phyloP scores from a whole-genome alignment of 2,797 vertebrate genomes.

The Pangasius macronema region DNA sequence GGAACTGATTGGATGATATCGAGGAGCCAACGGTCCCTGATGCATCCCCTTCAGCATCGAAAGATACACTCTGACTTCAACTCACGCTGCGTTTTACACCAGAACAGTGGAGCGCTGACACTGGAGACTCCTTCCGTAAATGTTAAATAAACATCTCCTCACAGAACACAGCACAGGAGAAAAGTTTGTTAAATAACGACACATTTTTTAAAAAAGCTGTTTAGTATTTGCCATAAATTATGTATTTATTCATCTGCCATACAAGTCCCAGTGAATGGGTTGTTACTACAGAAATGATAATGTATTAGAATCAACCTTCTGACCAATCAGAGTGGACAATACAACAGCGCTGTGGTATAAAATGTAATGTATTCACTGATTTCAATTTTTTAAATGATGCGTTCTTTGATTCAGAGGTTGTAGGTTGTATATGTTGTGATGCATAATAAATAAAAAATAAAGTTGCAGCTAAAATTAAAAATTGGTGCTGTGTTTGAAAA shows the following conservation, averaged over 20 bases:
- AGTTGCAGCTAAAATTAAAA: background rate
- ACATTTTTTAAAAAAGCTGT: background rate
- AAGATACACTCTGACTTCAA: slow-evolving; percentile 67
- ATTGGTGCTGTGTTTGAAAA: background rate
- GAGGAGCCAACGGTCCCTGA: slow-evolving; percentile 92
- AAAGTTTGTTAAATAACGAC: background rate
- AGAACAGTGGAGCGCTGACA: background rate
- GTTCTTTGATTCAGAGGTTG: background rate
- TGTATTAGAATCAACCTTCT: background rate
- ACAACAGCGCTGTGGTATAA: background rate
- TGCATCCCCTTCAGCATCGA: slow-evolving; percentile 99
- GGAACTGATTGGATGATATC: slow-evolving; percentile 99
- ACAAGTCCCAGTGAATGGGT: background rate
- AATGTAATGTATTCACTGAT: background rate
- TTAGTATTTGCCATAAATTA: no score
- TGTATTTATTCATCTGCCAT: no score
- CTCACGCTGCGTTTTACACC: background rate
- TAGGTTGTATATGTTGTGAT: background rate
- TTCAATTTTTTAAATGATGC: background rate
- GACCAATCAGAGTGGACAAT: background rate
- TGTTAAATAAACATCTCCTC: background rate
- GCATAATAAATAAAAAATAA: background rate
- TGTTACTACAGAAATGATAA: background rate
- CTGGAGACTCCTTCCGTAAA: background rate
- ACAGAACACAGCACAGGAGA: background rate